phyloP scores from a whole-genome alignment of 2,888 invertebrate species.

The Dasypogon diadema region DNA sequence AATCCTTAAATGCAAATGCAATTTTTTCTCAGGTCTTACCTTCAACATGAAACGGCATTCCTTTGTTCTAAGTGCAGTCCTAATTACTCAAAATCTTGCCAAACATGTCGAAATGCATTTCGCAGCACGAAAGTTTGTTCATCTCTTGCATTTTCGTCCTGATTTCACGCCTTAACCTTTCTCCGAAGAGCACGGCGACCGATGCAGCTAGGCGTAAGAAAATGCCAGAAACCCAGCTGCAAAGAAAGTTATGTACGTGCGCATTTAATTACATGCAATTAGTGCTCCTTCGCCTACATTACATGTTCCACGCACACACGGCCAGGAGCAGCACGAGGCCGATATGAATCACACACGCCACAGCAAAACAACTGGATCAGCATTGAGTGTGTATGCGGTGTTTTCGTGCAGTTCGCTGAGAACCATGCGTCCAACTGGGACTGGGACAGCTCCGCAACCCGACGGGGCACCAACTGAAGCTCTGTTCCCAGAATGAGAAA shows the following conservation, averaged over 20 bases:
- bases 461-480: not conserved
- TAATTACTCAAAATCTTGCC: no score
- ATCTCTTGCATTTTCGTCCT: slow-evolving; percentile 22
- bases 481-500: slow-evolving; percentile 7
- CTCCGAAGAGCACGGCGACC: not conserved
- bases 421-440: not conserved
- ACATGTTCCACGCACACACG: slow-evolving; percentile 13
- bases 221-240: slow-evolving; percentile 12
- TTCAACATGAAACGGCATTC: no score
- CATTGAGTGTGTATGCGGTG: slow-evolving; percentile 2
- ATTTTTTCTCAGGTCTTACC: no score
- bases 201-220: slow-evolving; percentile 3
- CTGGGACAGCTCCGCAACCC: no score
- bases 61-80: no score
- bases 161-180: slow-evolving; percentile 45
- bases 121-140: not conserved
- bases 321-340: slow-evolving; percentile 30
- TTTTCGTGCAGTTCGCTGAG: slow-evolving; percentile 49
- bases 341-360: slow-evolving; percentile 20
- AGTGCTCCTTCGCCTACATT: slow-evolving; percentile 54
- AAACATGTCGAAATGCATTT: no score
- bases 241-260: slow-evolving; percentile 55
- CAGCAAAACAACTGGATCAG: no score
- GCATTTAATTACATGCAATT: slow-evolving; percentile 57
- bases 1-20: no score